Evolutionary conservation across 2,113 vertebrate genomes (phyloP).

Genomic region (Trichechus manatus): DNA sequence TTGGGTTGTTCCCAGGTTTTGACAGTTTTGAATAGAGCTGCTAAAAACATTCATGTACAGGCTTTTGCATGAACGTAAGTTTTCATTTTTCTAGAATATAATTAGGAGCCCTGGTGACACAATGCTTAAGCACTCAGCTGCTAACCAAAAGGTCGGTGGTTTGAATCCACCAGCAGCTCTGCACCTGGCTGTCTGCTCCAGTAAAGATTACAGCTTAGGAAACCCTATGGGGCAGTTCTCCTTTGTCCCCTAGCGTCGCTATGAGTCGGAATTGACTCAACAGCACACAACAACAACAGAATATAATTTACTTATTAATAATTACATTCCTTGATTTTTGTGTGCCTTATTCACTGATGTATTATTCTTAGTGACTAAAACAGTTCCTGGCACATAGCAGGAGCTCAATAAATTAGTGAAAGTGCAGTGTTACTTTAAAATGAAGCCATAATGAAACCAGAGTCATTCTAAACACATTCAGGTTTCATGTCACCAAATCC

Average conservation of each 20-base stretch:
- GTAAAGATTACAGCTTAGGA: background rate
- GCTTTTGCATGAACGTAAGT: background rate
- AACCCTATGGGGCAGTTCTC: background rate
- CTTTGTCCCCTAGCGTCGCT: background rate
- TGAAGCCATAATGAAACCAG: background rate
- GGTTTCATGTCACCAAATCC: background rate
- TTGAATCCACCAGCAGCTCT: background rate
- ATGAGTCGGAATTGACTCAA: background rate
- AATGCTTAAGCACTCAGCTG: background rate
- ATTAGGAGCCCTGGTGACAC: background rate
- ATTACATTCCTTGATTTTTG: background rate
- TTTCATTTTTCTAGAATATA: slow-evolving; percentile 50
- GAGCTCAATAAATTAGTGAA: background rate
- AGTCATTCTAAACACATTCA: background rate
- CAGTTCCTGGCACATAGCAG: background rate
- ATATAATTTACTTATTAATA: slow-evolving; percentile 18
- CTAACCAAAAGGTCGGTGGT: background rate
- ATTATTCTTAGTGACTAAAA: slow-evolving; percentile 12
- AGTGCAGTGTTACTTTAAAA: slow-evolving; percentile 9
- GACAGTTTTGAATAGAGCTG: background rate
- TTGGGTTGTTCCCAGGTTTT: slow-evolving; percentile 34
- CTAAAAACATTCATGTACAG: slow-evolving; percentile 28
- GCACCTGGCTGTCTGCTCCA: background rate
- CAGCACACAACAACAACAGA: background rate
- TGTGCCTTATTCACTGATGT: background rate